phyloP scores from a whole-genome alignment of 2,113 vertebrate genomes.

The Megaptera novaeangliae region DNA sequence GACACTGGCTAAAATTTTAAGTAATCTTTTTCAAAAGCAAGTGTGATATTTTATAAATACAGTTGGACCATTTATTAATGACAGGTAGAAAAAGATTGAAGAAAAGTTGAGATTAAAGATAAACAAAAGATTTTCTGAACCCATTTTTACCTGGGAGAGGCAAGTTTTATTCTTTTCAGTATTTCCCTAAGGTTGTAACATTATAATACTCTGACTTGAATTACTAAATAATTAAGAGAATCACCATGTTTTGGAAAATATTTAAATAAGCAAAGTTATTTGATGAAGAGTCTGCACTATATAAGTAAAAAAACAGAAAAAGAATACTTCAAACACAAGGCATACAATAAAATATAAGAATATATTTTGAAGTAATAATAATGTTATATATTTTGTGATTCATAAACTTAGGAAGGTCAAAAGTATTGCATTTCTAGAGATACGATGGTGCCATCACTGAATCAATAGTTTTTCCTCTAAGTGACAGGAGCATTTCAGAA shows the following conservation, averaged over 20 bases:
- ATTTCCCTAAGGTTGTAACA: neutral
- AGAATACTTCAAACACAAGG: neutral
- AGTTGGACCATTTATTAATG: neutral
- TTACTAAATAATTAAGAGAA: neutral
- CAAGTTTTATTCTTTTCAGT: neutral
- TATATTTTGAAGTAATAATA: neutral
- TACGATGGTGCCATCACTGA: neutral
- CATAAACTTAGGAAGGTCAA: neutral
- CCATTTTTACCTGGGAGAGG: neutral
- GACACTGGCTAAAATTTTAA: neutral
- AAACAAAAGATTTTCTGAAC: slow-evolving; percentile 22
- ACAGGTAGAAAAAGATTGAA: neutral
- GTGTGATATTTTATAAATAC: neutral
- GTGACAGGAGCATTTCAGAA: neutral
- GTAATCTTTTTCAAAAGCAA: neutral
- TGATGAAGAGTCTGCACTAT: neutral
- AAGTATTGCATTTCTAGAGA: neutral
- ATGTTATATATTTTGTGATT: neutral
- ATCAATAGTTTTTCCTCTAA: neutral
- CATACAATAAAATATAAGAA: neutral
- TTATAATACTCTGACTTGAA: neutral
- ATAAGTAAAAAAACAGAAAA: neutral
- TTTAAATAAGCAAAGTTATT: slow-evolving; percentile 26
- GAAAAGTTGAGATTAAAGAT: neutral
- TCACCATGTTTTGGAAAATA: neutral